Evolutionary conservation across 2,113 vertebrate genomes (phyloP), one percentile per base, ranked within the genome.

Genomic region (Catagonus wagneri): DNA sequence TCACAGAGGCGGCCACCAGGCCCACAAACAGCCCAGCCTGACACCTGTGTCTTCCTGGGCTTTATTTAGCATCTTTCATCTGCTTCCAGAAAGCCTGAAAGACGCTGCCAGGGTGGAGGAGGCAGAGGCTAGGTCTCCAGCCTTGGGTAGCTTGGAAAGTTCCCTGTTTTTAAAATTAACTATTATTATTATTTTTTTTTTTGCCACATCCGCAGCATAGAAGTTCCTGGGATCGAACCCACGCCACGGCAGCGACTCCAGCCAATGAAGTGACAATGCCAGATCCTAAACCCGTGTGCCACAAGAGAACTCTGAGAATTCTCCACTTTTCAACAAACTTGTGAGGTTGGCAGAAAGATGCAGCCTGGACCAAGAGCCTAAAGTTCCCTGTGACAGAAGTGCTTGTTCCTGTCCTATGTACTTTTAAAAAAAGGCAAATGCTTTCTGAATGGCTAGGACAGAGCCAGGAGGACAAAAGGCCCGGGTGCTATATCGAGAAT

Each of bases 351-450:
- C 8, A 44, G 52, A 61, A 95, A 92, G 61, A 90, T 72, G 74
- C 7, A 15, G 50, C 54, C 50, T 29, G 78, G 20, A 92, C 75
- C 88, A 90, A n/a, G 50, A 80, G 66, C 66, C 88, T 29, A 3
- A 85, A 50, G 88, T 71, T 56, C 50, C 39, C 16, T 5, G 0
- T 5, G 66, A 96, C 88, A 68, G 63, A 81, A 81, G 83, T 17
- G 12, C 81, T 84, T 74, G 94, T 84, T 95, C 54, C 75, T 93
- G 23, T 89, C 23, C n/a, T 60, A 13, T 4, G 25, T 19, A 61
- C 61, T 80, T 80, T 80, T 54, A 4, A 16, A 32, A 93, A 94
- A 95, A 89, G 58, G 52, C 58, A 95, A 97, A 78, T 56, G 60
- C 19, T 89, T 96, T 95, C 65, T 95, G 90, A 84, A 88, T 61